These are phyloP conservation scores for Orchesella flavescens DNA, from an alignment of 2,888 invertebrate genomes.

Conservation along the genomic window DNA sequence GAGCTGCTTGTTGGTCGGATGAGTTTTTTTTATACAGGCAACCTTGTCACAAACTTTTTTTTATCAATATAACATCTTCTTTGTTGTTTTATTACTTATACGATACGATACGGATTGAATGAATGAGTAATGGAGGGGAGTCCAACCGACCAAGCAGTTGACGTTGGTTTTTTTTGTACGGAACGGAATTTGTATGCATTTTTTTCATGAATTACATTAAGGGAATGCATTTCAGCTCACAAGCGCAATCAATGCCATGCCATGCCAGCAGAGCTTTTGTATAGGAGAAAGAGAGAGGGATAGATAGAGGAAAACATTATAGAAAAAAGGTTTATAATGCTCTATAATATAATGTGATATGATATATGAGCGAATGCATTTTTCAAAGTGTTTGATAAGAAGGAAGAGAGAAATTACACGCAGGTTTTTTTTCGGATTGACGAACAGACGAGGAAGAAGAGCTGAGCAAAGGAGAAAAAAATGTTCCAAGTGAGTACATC, in stretches of 20 bases:
- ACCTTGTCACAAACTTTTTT: background rate
- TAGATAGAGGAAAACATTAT: no score
- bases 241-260: background rate
- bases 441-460: background rate
- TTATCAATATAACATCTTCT: background rate
- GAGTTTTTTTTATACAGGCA: background rate
- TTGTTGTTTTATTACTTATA: background rate
- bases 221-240: background rate
- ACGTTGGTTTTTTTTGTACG: background rate
- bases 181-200: constrained; percentile 7
- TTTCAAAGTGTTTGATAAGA: no score
- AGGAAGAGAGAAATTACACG: no score
- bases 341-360: no score
- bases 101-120: background rate
- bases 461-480: constrained; percentile 35
- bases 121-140: constrained; percentile 33
- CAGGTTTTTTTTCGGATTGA: background rate
- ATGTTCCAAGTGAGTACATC: constrained; percentile 40
- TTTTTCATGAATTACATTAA: constrained; percentile 1
- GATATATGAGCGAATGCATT: no score
- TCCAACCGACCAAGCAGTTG: background rate
- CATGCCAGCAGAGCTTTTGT: no score
- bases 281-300: no score
- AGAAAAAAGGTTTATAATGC: no score
- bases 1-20: no score